phyloP scores from a whole-genome alignment of 2,888 invertebrate genomes.

The Eulithis testata region DNA sequence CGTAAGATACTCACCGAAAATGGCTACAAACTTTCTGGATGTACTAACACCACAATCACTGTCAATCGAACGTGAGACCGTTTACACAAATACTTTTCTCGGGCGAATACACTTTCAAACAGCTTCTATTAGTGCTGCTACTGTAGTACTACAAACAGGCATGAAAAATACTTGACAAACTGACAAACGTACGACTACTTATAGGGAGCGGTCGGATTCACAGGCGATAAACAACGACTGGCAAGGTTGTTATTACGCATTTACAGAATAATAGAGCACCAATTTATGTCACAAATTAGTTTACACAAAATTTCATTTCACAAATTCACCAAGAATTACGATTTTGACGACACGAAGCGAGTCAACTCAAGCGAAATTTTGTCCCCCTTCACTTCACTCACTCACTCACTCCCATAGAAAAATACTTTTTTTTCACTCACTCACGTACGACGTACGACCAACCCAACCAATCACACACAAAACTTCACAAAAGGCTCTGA shows the following conservation, averaged over 20 bases:
- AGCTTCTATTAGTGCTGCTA: constrained; percentile 81
- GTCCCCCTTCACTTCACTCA: constrained; percentile 64
- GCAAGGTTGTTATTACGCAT: constrained; percentile 54
- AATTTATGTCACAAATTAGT: constrained; percentile 67
- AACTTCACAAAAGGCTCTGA: too few species aligned
- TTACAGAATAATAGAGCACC: constrained; percentile 62
- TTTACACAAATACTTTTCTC: constrained; percentile 73
- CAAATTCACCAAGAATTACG: constrained; percentile 69
- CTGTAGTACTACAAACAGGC: constrained; percentile 77
- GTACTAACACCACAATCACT: constrained; percentile 65
- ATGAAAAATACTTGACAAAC: constrained; percentile 81
- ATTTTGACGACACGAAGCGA: constrained; percentile 81
- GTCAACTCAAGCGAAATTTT: constrained; percentile 48
- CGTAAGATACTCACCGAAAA: constrained; percentile 72
- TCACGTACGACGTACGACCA: neutral
- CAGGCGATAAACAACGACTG: constrained; percentile 55
- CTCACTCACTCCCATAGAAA: constrained; percentile 61
- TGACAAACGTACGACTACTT: constrained; percentile 74
- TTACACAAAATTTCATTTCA: constrained; percentile 61
- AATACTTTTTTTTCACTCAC: constrained; percentile 38
- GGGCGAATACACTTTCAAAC: constrained; percentile 81
- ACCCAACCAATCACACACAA: too few species aligned
- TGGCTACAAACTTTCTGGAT: constrained; percentile 76
- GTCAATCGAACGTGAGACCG: constrained; percentile 75
- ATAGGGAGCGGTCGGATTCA: constrained; percentile 81